phyloP scores from a whole-genome alignment of 2,888 invertebrate species.

The Heliconius erato region DNA sequence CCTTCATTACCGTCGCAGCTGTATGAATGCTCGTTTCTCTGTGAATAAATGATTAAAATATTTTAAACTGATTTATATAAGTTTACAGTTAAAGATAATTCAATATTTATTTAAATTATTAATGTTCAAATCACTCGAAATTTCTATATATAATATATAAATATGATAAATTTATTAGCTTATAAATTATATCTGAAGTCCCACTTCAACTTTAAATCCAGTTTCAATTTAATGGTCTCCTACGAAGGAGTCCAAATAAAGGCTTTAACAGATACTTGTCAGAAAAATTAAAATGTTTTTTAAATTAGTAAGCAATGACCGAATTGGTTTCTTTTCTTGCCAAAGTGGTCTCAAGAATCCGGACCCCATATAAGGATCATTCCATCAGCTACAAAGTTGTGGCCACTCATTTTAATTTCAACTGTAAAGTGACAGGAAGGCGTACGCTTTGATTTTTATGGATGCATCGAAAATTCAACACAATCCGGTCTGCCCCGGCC shows the following conservation, averaged over 20 bases:
- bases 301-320: background rate
- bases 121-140: too few relatives aligned
- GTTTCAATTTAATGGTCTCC: background rate
- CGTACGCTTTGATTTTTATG: constrained; percentile 15
- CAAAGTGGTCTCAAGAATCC: background rate
- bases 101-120: too few relatives aligned
- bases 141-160: background rate
- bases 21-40: background rate
- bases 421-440: background rate
- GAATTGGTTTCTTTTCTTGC: constrained; percentile 3
- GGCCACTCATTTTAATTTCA: background rate
- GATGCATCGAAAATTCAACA: background rate
- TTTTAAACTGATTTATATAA: background rate
- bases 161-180: background rate
- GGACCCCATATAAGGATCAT: background rate
- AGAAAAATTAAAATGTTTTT: constrained; percentile 3
- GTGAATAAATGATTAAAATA: background rate
- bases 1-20: background rate
- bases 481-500: background rate
- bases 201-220: background rate
- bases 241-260: background rate
- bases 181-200: background rate
- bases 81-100: background rate
- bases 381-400: background rate
- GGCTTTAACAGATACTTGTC: constrained; percentile 9